Conservation (phyloP, 2,888 invertebrate species). For the Orchesellides sinensis region DNA sequence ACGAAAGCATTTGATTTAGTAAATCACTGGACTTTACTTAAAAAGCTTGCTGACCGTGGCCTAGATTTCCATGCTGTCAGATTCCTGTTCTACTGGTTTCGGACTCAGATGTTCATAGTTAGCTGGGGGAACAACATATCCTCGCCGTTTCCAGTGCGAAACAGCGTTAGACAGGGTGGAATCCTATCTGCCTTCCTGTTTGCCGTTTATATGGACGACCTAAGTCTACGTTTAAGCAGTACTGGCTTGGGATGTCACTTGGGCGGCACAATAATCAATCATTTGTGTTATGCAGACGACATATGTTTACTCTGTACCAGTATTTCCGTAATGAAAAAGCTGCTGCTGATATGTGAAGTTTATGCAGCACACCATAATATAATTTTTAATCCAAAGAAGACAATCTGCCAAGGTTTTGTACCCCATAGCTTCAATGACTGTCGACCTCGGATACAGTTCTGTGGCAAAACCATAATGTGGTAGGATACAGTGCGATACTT, state of each 20-base stretch:
- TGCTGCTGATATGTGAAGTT: background rate
- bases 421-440: background rate
- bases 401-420: constrained; percentile 2
- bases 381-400: constrained; percentile 8
- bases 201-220: background rate
- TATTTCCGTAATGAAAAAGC: background rate
- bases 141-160: background rate
- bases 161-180: constrained; percentile 17
- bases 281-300: constrained; percentile 6
- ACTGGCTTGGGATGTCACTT: background rate
- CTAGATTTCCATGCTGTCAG: background rate
- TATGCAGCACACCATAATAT: background rate
- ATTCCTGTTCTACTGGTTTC: constrained; percentile 6
- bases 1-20: constrained; percentile 4
- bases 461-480: background rate
- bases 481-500: background rate
- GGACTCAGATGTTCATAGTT: background rate
- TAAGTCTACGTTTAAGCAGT: background rate
- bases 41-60: background rate
- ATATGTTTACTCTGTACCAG: background rate
- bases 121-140: background rate
- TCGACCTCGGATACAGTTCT: background rate
- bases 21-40: background rate
- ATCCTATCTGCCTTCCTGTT: background rate
- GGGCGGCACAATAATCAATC: background rate